These are phyloP conservation scores for Empis livida DNA, from an alignment of 2,888 invertebrate species.

Conservation along the genomic window DNA sequence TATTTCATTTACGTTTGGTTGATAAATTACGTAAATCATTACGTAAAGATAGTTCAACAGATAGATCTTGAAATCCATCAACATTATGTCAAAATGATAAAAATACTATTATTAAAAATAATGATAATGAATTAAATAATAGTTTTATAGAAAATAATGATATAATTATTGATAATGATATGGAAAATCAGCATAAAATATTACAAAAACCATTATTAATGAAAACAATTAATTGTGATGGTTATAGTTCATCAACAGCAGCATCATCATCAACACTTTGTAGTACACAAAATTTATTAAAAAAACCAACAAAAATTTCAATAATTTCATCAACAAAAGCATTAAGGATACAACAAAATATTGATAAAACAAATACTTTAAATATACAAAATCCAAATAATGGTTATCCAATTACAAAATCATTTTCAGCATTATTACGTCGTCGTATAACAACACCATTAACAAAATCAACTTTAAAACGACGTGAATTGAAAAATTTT, in stretches of 20 bases:
- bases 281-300: not conserved
- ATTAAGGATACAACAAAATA: constrained; percentile 6
- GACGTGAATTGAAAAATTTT: not conserved
- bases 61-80: constrained; percentile 15
- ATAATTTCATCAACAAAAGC: constrained; percentile 10
- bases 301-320: constrained; percentile 5
- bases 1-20: constrained; percentile 56
- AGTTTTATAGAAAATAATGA: not conserved
- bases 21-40: constrained; percentile 58
- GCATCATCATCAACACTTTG: not conserved
- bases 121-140: not conserved
- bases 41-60: constrained; percentile 31
- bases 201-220: not conserved
- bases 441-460: not conserved
- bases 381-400: not conserved
- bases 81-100: not conserved
- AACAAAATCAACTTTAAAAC: not conserved
- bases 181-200: not conserved
- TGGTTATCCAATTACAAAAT: not conserved
- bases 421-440: not conserved
- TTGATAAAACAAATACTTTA: not conserved
- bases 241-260: not conserved
- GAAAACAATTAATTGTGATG: not conserved
- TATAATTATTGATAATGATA: not conserved
- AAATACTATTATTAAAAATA: not conserved